Conservation (phyloP, 2,888 invertebrate genomes). For the Stictocephala bisonia region DNA sequence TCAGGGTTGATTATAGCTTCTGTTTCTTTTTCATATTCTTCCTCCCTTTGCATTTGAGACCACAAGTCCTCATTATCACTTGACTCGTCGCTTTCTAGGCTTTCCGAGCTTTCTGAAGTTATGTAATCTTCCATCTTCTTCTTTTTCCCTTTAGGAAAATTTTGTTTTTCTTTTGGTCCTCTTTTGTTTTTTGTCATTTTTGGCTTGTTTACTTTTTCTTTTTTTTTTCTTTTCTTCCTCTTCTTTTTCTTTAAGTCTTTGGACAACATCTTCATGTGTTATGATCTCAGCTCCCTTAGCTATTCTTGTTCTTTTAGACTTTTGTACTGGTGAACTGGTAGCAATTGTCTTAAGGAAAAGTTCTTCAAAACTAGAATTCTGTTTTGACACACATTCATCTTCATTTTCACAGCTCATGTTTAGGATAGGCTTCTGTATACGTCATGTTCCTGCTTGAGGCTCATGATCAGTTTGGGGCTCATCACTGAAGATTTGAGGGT, state of each 20-base stretch:
- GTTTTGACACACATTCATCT: not conserved
- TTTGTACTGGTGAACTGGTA: conserved; percentile 1
- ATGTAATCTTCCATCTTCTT: not conserved
- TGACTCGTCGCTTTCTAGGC: conserved; percentile 9
- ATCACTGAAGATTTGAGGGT: no score
- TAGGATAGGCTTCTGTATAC: not conserved
- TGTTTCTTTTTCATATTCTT: conserved; percentile 14
- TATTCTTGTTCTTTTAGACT: conserved; percentile 21
- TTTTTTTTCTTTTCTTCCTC: conserved; percentile 3
- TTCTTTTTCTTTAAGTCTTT: conserved; percentile 40
- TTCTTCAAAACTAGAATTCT: not conserved
- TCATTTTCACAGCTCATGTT: not conserved
- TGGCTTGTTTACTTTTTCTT: not conserved
- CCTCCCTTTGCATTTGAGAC: not conserved
- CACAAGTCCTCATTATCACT: not conserved
- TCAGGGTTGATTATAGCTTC: conserved; percentile 1
- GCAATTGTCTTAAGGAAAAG: not conserved
- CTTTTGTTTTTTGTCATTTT: conserved; percentile 1
- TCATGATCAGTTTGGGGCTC: no score
- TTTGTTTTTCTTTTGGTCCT: conserved; percentile 2
- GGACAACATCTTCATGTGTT: conserved; percentile 50
- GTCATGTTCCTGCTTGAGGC: conserved; percentile 4
- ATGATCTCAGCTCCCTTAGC: conserved; percentile 57
- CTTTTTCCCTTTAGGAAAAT: not conserved
- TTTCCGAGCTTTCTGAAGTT: conserved; percentile 27